Evolutionary conservation across 2,888 invertebrate species (phyloP), one percentile per base, ranked within the genome.

Genomic region (Osmoderma eremita): DNA sequence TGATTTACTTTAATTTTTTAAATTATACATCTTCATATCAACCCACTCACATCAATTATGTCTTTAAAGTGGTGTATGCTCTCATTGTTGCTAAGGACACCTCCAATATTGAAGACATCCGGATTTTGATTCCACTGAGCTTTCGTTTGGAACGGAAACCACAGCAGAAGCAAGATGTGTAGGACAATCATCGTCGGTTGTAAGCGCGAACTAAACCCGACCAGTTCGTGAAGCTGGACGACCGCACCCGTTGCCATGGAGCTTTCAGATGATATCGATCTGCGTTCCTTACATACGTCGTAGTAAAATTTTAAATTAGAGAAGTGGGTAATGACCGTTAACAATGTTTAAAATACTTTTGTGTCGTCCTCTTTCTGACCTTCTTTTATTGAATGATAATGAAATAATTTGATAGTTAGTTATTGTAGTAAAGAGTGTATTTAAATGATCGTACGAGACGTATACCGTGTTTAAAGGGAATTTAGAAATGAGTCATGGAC

Each of bases 71-170:
- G 90, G 10, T 84, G 84, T 77, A 92, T 90, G 71, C 94, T 94
- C 50, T 91, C 90, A 73, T 90, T 90, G 81, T 90, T 92, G 69
- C 94, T 94, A 18, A 97, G 87, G 1, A 97, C 95, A n/a, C 95
- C 96, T 17, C 96, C 96, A 68, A 97, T 94, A 78, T 94, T 94
- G 82, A 92, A 95, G 73, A 88, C 79, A 4, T 78, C 80, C 1
- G 81, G 81, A 75, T 80, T 81, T 8, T 73, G 67, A 8, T 74
- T 72, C 77, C 78, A 77, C 22, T 73, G 69, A 51, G 79, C 78
- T 3, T 36, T 15, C 1, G 20, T 45, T 8, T 15, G 30, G 13
- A 45, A 41, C 17, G 18, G 3, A 13, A 39, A 2, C 38, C 24
- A 61, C 12, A 68, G 20, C 24, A 42, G 22, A 13, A 20, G 50